Base-by-base conservation (phyloP, 92 coral and sea anemone species). In the Diadumene lineata region DNA sequence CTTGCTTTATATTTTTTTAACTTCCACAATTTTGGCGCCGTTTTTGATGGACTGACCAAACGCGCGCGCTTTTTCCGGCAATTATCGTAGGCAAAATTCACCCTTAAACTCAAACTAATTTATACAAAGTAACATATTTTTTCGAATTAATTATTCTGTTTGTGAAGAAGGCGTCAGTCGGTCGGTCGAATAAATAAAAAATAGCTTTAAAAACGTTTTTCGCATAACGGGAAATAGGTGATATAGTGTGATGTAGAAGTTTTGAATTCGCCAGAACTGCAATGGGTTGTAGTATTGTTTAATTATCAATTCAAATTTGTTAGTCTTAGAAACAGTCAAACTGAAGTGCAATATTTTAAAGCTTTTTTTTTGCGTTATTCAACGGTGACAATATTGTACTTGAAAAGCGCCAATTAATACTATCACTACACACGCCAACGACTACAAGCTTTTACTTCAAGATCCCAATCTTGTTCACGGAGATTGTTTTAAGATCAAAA, bases 131-230 rank as follows among this genome's bases (percentile, higher is more conserved):
- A 3, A 53, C 10, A 53, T 13, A 23, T 21, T 53, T 53, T 53
- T 53, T 53, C 18, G n/a, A 53, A 26, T 60, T 8, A 62, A 62
- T 62, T 62, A 29, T 62, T 62, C 68, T 22, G 31, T 60, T 60
- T 53, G 30, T 70, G 32, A 7, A 56, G 22, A 33, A 38, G 66
- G 67, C 66, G 77, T 34, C 77, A 56, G 7, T 32, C 17, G 6
- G 77, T 55, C 77, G 56, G 17, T 13, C n/a, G 0, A 7, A 21
- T 48, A 4, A 62, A 30, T 29, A 26, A 30, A 21, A 53, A 53
- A 53, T 53, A 53, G 19, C 58, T 16, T 4, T 3, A 53, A 15
- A 53, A 38, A 13, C 48, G 48, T 4, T 6, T 38, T 38, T 38
- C 48, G 7, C 48, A 6, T 38, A 38, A 38, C 48, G 48, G 48